Conservation (phyloP, 92 coral and sea anemone genomes). For the Isaurus tuberculatus region DNA sequence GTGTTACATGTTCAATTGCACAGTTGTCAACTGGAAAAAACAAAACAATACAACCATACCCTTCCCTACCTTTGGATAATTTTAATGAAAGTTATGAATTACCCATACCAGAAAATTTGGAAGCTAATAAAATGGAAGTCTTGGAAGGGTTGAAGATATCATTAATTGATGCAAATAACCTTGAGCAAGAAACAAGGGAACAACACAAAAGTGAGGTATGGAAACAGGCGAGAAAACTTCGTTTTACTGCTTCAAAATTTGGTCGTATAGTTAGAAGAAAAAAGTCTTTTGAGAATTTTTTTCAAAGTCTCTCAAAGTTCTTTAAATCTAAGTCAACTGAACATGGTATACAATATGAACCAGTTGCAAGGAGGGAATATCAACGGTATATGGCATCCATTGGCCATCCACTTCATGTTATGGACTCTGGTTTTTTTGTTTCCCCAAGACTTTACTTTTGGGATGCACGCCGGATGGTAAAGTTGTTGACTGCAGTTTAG, state of each 20-base stretch:
- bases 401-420: too few species aligned
- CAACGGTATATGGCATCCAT: too few species aligned
- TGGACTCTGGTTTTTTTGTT: too few species aligned
- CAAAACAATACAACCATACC: too few species aligned
- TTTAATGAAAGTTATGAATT: too few species aligned
- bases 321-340: conserved; percentile 2
- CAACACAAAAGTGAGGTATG: conserved; percentile 36
- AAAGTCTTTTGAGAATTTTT: conserved; percentile 33
- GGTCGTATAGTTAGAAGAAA: conserved; percentile 28
- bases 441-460: neutral
- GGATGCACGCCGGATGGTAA: neutral
- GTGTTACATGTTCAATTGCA: too few species aligned
- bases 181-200: conserved; percentile 33
- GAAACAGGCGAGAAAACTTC: conserved; percentile 30
- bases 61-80: too few species aligned
- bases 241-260: conserved; percentile 53
- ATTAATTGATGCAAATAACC: too few species aligned
- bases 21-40: too few species aligned
- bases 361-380: too few species aligned
- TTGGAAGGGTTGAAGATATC: neutral
- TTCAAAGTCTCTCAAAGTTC: neutral
- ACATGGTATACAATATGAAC: too few species aligned
- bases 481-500: neutral
- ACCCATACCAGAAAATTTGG: too few species aligned
- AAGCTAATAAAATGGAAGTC: neutral